Percentiles rank a stretch among this genome's conserved stretches.
phyloP scores from a whole-genome alignment of 2,888 invertebrate species.

The Aspidiotus destructor region DNA sequence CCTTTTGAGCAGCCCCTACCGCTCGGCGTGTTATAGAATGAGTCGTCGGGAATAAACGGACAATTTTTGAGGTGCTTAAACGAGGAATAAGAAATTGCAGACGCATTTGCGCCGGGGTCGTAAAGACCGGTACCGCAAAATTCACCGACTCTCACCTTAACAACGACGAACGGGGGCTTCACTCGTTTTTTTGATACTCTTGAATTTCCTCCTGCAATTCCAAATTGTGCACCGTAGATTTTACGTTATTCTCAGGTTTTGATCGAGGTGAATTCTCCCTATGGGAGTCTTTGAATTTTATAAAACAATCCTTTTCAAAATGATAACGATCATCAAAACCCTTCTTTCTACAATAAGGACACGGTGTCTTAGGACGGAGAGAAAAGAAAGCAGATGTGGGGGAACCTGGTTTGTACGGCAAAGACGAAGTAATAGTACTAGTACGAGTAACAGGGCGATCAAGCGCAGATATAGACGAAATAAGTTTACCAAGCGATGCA shows the following conservation, averaged over 20 bases:
- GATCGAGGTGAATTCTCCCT: not conserved
- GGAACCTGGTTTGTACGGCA: not conserved
- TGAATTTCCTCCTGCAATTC: not conserved
- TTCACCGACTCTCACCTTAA: not conserved
- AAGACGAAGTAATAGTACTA: slow-evolving; percentile 5
- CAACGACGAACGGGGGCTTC: not conserved
- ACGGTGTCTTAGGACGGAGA: not conserved
- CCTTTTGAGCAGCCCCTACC: not conserved
- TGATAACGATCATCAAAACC: not conserved
- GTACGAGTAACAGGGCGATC: not conserved
- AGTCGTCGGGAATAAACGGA: not conserved
- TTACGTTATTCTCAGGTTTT: not conserved
- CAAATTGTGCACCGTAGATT: not conserved
- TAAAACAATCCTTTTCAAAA: not conserved
- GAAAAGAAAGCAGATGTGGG: not conserved
- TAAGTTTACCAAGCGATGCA: not conserved
- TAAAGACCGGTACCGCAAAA: not conserved
- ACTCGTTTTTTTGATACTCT: not conserved
- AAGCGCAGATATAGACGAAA: not conserved
- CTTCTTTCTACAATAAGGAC: slow-evolving; percentile 1
- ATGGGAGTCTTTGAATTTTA: not conserved
- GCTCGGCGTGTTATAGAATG: not conserved
- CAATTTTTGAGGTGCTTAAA: not conserved
- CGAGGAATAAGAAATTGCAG: not conserved
- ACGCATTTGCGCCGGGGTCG: slow-evolving; percentile 3